Conservation (phyloP, 2,113 vertebrate species). For the Clarias magur region DNA sequence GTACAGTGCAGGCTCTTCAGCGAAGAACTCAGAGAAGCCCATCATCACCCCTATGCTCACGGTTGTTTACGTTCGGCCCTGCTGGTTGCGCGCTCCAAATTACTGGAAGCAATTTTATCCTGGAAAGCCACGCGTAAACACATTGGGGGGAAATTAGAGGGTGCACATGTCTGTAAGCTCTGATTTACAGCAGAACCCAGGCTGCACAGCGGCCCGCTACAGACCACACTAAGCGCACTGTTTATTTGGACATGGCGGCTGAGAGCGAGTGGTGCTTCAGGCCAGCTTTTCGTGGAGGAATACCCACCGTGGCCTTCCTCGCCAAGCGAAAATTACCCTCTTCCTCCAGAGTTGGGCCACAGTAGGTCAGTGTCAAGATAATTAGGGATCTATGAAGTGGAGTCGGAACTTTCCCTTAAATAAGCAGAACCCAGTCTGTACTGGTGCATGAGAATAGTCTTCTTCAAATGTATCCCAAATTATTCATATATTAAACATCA, state of each 20-base stretch:
- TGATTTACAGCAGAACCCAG: constrained; percentile 40
- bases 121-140: constrained; percentile 59
- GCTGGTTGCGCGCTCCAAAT: constrained; percentile 52
- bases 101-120: constrained; percentile 58
- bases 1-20: not conserved
- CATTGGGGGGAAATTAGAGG: constrained; percentile 58
- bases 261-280: constrained; percentile 34
- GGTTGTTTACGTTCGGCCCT: constrained; percentile 56
- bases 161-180: constrained; percentile 46
- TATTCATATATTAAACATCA: not conserved
- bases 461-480: not conserved
- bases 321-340: constrained; percentile 21
- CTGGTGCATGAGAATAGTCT: not conserved
- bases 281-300: constrained; percentile 41
- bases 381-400: not conserved
- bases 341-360: constrained; percentile 21
- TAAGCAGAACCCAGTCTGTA: not conserved
- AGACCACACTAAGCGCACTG: constrained; percentile 42
- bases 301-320: constrained; percentile 22
- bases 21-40: constrained; percentile 22
- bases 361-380: constrained; percentile 4
- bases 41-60: constrained; percentile 49
- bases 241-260: constrained; percentile 52
- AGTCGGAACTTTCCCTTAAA: not conserved
- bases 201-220: constrained; percentile 21